These are phyloP conservation scores for Trichechus manatus DNA, from an alignment of 2,113 vertebrate genomes.

Conservation along the genomic window DNA sequence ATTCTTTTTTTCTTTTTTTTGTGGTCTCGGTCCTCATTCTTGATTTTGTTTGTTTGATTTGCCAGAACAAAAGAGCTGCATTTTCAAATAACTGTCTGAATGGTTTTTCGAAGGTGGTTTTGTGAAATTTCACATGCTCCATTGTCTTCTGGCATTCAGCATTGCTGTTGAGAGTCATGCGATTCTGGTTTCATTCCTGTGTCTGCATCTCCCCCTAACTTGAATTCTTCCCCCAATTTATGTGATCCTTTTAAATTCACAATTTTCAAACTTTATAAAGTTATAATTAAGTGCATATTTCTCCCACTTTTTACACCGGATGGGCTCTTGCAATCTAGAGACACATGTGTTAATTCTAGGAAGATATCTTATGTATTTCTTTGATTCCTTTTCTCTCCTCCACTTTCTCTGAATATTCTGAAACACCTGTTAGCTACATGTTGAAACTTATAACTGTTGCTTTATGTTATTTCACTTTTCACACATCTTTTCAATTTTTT, in stretches of 20 bases:
- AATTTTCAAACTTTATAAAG: neutral
- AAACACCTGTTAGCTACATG: neutral
- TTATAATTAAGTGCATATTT: neutral
- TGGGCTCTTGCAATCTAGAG: neutral
- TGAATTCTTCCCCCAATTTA: neutral
- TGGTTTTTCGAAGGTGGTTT: neutral
- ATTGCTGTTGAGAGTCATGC: neutral
- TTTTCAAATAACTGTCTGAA: constrained; percentile 14
- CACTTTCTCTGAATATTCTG: neutral
- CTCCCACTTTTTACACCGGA: neutral
- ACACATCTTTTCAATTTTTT: neutral
- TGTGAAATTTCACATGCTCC: neutral
- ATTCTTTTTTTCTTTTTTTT: neutral
- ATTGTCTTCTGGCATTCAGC: neutral
- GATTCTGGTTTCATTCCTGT: neutral
- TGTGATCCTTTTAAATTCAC: neutral
- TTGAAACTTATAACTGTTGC: neutral
- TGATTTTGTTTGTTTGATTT: constrained; percentile 47
- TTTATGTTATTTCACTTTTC: neutral
- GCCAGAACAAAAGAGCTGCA: neutral
- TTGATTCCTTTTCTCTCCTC: neutral
- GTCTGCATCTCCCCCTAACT: neutral
- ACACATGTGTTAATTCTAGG: neutral
- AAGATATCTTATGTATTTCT: neutral
- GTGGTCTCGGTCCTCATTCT: neutral